These are phyloP conservation scores for Perdita meconis DNA, from an alignment of 2,888 invertebrate species.

Conservation along the genomic window DNA sequence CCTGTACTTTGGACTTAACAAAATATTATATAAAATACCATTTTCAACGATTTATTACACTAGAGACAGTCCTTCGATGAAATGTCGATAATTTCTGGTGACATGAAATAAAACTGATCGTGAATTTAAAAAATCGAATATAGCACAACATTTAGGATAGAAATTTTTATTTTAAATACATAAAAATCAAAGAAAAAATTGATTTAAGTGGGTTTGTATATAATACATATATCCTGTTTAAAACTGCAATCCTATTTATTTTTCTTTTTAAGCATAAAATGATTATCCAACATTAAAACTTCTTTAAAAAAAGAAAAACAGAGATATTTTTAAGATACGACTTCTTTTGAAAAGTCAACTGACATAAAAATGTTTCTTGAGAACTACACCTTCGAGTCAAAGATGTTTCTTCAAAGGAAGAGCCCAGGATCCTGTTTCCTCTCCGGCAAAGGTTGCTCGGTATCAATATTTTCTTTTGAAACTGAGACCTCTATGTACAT, in stretches of 20 bases:
- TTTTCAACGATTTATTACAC: neutral
- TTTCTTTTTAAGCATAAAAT: too few relatives aligned
- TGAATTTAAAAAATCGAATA: too few relatives aligned
- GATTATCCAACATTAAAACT: neutral
- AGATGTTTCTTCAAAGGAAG: neutral
- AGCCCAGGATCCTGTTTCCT: neutral
- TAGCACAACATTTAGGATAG: too few relatives aligned
- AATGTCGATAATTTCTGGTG: neutral
- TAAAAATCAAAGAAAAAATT: too few relatives aligned
- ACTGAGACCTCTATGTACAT: neutral
- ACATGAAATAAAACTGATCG: neutral
- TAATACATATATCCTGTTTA: too few relatives aligned
- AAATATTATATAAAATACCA: slow-evolving; percentile 2
- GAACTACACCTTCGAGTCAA: neutral
- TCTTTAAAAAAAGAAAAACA: neutral
- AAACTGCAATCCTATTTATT: too few relatives aligned
- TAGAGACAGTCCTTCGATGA: neutral
- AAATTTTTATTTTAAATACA: too few relatives aligned
- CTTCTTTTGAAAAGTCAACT: neutral
- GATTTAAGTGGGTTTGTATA: too few relatives aligned
- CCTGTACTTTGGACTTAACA: slow-evolving; percentile 20
- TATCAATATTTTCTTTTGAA: slow-evolving; percentile 1
- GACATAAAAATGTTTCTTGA: neutral
- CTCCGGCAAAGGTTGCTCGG: neutral
- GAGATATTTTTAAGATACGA: neutral